A percentile compares a stretch with the other conserved stretches of the same genome.
phyloP scores from a whole-genome alignment of 2,113 vertebrate genomes.

The Phylloscopus trochiloides region DNA sequence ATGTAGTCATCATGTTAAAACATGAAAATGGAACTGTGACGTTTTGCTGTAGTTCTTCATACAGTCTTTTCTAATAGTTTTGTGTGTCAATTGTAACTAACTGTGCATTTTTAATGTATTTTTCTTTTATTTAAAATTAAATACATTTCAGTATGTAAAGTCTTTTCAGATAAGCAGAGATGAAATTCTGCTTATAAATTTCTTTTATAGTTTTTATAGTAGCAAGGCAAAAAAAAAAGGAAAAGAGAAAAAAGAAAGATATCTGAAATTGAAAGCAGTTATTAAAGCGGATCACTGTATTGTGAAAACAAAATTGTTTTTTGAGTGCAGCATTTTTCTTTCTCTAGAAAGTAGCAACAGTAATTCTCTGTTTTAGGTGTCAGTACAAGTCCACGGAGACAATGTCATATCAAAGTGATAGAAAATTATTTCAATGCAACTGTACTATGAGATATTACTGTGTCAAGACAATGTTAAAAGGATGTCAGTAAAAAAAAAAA shows the following conservation, averaged over 20 bases:
- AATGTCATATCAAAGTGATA: neutral
- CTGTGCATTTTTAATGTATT: neutral
- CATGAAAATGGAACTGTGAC: neutral
- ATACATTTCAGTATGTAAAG: neutral
- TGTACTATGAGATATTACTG: neutral
- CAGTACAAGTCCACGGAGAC: neutral
- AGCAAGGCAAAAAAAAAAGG: neutral
- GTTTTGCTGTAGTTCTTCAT: neutral
- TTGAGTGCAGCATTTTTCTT: neutral
- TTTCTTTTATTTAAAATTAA: neutral
- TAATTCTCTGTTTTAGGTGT: neutral
- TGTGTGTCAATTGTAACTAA: neutral
- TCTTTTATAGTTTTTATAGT: neutral
- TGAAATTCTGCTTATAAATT: neutral
- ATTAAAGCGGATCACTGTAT: neutral
- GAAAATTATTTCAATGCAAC: constrained; percentile 2
- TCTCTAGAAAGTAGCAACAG: neutral
- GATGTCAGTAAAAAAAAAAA: neutral
- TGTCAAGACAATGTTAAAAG: neutral
- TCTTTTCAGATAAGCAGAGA: neutral
- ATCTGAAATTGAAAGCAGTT: neutral
- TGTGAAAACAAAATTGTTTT: constrained; percentile 13
- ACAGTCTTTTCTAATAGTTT: neutral
- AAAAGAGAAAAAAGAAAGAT: neutral
- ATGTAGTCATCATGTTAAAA: neutral